Evolutionary conservation across 2,797 vertebrate genomes (phyloP), one percentile per base, ranked within the genome.

Genomic region (Etheostoma perlongum): DNA sequence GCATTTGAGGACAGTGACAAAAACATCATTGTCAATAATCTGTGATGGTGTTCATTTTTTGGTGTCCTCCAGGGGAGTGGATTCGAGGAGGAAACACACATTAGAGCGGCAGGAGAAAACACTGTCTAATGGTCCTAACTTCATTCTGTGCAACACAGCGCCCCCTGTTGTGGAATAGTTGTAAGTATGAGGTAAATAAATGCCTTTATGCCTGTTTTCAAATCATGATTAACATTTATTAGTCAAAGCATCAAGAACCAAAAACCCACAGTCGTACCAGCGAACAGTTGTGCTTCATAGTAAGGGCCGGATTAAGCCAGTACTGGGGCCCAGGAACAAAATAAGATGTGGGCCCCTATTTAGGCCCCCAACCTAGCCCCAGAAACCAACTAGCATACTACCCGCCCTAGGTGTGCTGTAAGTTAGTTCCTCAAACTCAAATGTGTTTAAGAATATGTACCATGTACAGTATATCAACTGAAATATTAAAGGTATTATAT

Each of bases 101-200:
- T 21, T 14, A 63, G 10, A 33, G 62, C 52, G 4, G 49, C 0
- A 59, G 16, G 15, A 59, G 33, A 52, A 57, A 71, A 58, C 9
- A 33, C 3, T 23, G 66, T 57, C 5, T 65, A 8, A 68, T 58
- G 42, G 44, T 52, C 21, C 23, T 14, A 12, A 4, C 18, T 67
- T 62, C 6, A 64, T 72, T 80, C 53, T 16, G 57, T 49, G 73
- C 72, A 8, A 74, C 74, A 79, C 71, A 78, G 85, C 83, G 47
- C 89, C 90, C 87, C 66, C 91, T 89, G 86, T 66, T 23, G 82
- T 66, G n/a, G 9, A 54, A 53, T 47, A 19, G 19, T 33, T 69
- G 79, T 11, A 65, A 71, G 21, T 79, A 51, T 40, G 5, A 70
- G 72, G n/a, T 40, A 71, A 81, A 70, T 21, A 71, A 66, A 68